Evolutionary conservation across 2,797 vertebrate species (phyloP), one percentile per base, ranked within the genome.

Genomic region (Microctenopoma stevenorrisi): DNA sequence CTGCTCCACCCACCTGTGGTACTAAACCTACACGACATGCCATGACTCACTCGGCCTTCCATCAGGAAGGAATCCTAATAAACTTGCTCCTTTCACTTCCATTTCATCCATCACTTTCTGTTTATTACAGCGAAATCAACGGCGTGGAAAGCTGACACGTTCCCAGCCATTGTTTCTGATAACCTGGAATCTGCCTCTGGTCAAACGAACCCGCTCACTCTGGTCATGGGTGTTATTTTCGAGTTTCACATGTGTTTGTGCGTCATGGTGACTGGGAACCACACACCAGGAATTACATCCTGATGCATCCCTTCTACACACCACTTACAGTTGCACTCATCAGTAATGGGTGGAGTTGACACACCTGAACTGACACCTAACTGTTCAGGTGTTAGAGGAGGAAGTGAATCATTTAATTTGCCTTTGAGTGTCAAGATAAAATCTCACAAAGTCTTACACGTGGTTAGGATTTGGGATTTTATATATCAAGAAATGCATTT

Each of bases 11-110:
- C 86, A 85, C 82, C 73, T 86, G 88, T 92, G 65, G 67, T 79
- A 84, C 68, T 67, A 63, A 42, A 68, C 68, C 44, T 80, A 60
- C 47, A 60, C 42, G 13, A 43, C 35, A 25, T 81, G 79, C 80
- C 82, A 77, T 85, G 40, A 73, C 70, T 86, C 83, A 88, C 83
- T 91, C 88, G 89, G 73, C 52, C 74, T 42, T 83, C 81, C 59
- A 70, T 80, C 71, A 84, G 72, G 66, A 80, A 81, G 81, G 84
- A 88, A 90, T 91, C 88, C 76, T 91, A 93, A 92, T 93, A 90
- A 90, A 90, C 91, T 87, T 78, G 72, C 93, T 94, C 90, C 90
- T 74, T 90, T 90, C 85, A 86, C 90, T 92, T 93, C 88, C 83
- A 86, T 89, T 90, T 74, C 87, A 89, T 93, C 92, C 83, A 80